Base-by-base conservation (phyloP, 2,888 invertebrate species). In the Drepana falcataria region DNA sequence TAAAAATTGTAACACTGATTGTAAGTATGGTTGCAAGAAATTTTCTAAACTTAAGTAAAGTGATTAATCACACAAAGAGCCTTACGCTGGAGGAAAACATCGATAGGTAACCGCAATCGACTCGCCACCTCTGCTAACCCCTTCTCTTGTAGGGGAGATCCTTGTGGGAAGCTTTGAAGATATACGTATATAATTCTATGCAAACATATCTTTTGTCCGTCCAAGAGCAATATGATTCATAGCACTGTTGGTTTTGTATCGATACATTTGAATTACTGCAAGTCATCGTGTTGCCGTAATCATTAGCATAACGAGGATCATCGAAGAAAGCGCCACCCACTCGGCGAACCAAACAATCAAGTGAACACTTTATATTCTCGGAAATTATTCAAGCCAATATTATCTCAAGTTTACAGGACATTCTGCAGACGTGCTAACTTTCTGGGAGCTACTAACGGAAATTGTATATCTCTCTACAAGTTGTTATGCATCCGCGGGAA, bases 161-260 rank as follows among this genome's bases (percentile, higher is more conserved):
- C 21, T 21, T 21, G 21, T 21, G 21, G 21, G 21, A 21, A 21
- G 21, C 21, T 21, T 21, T 21, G 0, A 21, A 21, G 21, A 21
- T 21, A 21, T 21, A 37, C 37, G 1, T 37, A 4, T 21, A 40
- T 9, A 3, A 9, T 6, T 44, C 44, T 9, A 44, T 44, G 44
- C 9, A 44, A 44, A 44, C 44, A 44, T 44, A 9, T 2, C 49
- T 51, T 51, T 51, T 51, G 51, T 51, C 34, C 33, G 2, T 40
- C 40, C 40, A 33, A 51, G 40, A 51, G 40, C 1, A 51, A 37
- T 48, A 59, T 75, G 79, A 79, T 58, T 78, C 75, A 75, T 59
- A 64, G 55, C 56, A 62, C 69, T 76, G 79, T 79, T 75, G 74
- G 77, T 81, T 79, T 78, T 75, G 67, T 72, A 80, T 77, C 75